Evolutionary conservation across 2,888 invertebrate species (phyloP).

Genomic region (Cantharis nigra): DNA sequence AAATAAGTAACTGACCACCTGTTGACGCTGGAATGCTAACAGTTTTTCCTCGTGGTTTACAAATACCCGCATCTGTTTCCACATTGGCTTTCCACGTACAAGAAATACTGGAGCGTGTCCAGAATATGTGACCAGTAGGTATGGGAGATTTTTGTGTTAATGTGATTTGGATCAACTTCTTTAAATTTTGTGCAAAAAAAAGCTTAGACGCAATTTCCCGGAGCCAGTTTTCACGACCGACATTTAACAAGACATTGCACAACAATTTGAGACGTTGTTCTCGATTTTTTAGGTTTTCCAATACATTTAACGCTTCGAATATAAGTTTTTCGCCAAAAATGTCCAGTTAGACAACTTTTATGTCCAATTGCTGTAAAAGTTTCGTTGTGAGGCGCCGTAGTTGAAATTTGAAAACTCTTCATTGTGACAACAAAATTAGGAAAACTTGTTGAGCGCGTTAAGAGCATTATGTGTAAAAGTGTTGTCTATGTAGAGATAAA

Average conservation of each 20-base stretch:
- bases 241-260: slow-evolving; percentile 1
- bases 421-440: not conserved
- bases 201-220: not conserved
- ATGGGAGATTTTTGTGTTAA: slow-evolving; percentile 21
- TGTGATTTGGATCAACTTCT: slow-evolving; percentile 21
- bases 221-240: not conserved
- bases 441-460: slow-evolving; percentile 1
- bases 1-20: slow-evolving; percentile 36
- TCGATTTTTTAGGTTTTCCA: slow-evolving; percentile 1
- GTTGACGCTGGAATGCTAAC: slow-evolving; percentile 30
- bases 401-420: not conserved
- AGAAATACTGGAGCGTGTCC: slow-evolving; percentile 33
- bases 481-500: slow-evolving; percentile 11
- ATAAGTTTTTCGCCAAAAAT: not conserved
- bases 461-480: slow-evolving; percentile 16
- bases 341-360: not conserved
- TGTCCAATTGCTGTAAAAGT: not conserved
- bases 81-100: slow-evolving; percentile 26
- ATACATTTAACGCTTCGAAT: not conserved
- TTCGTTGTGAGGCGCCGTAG: not conserved
- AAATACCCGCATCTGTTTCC: slow-evolving; percentile 31
- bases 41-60: slow-evolving; percentile 29
- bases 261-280: not conserved
- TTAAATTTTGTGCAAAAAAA: not conserved
- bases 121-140: slow-evolving; percentile 22